Evolutionary conservation across 64 coral and sea anemone genomes (phyloP).

Genomic region (Porites lutea): DNA sequence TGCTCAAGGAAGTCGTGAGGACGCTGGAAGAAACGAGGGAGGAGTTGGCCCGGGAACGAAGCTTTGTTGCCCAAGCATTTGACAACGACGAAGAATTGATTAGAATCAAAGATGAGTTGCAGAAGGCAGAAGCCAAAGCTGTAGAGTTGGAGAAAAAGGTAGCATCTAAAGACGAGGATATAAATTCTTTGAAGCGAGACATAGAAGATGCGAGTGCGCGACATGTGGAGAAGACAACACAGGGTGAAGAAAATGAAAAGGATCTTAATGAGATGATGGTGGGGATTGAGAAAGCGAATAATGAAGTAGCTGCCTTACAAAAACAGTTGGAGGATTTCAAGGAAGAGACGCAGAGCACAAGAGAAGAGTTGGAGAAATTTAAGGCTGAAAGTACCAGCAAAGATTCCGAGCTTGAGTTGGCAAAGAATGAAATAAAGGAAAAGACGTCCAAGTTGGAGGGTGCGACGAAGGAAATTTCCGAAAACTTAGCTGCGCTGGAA

Average conservation of each 20-base stretch:
- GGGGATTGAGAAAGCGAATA: background rate
- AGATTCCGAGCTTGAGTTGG: background rate
- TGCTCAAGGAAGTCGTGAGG: slow-evolving; percentile 78
- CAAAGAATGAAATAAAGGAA: background rate
- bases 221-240: background rate
- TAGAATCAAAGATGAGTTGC: slow-evolving; percentile 53
- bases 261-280: background rate
- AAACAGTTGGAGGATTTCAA: background rate
- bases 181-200: slow-evolving; percentile 4
- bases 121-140: slow-evolving; percentile 16
- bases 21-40: slow-evolving; percentile 72
- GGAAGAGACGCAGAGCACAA: background rate
- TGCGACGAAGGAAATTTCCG: background rate
- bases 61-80: slow-evolving; percentile 20
- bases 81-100: slow-evolving; percentile 46
- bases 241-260: slow-evolving; percentile 3
- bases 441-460: slow-evolving; percentile 8
- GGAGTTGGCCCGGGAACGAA: slow-evolving; percentile 37
- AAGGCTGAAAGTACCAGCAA: background rate
- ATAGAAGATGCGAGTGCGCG: background rate
- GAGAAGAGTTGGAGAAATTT: background rate
- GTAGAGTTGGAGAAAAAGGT: slow-evolving; percentile 13
- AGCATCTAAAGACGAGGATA: slow-evolving; percentile 1
- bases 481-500: slow-evolving; percentile 3
- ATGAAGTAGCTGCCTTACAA: background rate